phyloP scores from a whole-genome alignment of 1,140 invertebrate species.

The Cyclina sinensis region DNA sequence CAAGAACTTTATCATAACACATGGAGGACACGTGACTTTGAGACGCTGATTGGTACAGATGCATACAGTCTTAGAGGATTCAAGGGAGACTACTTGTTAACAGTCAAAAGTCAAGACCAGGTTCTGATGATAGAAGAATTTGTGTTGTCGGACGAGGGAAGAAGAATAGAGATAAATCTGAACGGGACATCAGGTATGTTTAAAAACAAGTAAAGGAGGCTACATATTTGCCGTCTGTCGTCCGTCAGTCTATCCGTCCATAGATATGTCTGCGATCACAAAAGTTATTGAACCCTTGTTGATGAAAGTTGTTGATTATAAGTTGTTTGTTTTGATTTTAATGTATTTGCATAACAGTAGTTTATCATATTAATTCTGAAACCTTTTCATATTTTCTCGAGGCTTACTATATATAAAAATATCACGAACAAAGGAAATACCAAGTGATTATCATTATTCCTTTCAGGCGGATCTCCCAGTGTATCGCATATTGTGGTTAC shows the following conservation, averaged over 20 bases:
- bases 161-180: slow-evolving; percentile 38
- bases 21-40: slow-evolving; percentile 48
- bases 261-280: no score
- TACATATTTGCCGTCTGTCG: no score
- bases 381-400: no score
- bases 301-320: no score
- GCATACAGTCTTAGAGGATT: slow-evolving; percentile 19
- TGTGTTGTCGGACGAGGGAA: not conserved
- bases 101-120: slow-evolving; percentile 47
- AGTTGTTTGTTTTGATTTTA: no score
- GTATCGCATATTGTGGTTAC: not conserved
- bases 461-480: not conserved
- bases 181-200: not conserved
- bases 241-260: no score
- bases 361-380: no score
- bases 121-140: slow-evolving; percentile 37
- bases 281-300: no score
- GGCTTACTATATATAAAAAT: no score
- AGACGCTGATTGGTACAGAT: slow-evolving; percentile 8
- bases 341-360: no score
- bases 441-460: not conserved
- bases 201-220: no score
- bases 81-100: slow-evolving; percentile 46
- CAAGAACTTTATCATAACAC: slow-evolving; percentile 56
- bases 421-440: no score